These are phyloP conservation scores for Tineola bisselliella DNA, from an alignment of 2,888 invertebrate genomes.

Conservation along the genomic window DNA sequence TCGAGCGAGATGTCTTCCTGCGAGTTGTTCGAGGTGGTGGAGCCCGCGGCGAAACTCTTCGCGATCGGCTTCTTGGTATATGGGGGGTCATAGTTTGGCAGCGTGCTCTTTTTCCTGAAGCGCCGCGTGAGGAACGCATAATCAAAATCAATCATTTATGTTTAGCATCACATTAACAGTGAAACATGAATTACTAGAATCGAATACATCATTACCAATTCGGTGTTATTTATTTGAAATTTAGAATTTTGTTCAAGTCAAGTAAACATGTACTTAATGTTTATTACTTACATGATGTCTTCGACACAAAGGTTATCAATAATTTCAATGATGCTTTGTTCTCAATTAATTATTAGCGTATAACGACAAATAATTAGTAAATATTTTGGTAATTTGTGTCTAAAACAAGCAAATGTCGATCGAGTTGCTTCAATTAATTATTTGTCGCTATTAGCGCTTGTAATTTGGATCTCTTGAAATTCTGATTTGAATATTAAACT, in stretches of 20 bases:
- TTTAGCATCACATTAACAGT: constrained; percentile 25
- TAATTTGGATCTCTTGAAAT: neutral
- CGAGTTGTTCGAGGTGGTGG: constrained; percentile 76
- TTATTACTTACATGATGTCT: neutral
- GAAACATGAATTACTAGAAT: constrained; percentile 23
- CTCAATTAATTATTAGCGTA: neutral
- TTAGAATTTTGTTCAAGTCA: no score
- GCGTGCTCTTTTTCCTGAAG: constrained; percentile 86
- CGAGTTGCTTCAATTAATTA: neutral
- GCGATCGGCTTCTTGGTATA: constrained; percentile 85
- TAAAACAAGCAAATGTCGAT: neutral
- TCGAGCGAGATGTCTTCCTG: constrained; percentile 84
- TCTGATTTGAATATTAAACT: constrained; percentile 30
- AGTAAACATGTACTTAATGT: no score
- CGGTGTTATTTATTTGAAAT: neutral
- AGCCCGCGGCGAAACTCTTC: constrained; percentile 74
- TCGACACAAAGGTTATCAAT: neutral
- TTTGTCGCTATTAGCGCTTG: neutral
- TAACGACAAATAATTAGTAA: neutral
- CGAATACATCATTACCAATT: constrained; percentile 32
- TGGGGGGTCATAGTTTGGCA: constrained; percentile 88
- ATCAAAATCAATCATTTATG: constrained; percentile 68
- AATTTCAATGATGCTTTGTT: constrained; percentile 3
- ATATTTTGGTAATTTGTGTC: neutral
- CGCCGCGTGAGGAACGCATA: constrained; percentile 60